These are phyloP conservation scores for Nyctalus aviator DNA, from an alignment of 2,797 vertebrate genomes.

Conservation along the genomic window DNA sequence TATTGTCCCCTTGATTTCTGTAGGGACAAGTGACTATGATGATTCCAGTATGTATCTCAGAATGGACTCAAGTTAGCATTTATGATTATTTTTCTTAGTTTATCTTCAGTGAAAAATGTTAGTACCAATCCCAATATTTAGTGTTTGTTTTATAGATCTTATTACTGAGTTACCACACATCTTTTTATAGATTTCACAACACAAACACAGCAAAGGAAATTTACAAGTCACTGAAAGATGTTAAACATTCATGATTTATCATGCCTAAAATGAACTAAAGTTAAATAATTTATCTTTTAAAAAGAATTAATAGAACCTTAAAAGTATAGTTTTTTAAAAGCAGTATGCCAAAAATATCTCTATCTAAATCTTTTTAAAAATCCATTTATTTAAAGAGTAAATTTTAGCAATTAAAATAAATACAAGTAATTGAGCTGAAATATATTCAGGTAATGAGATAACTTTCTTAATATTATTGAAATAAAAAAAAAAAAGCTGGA, in stretches of 20 bases:
- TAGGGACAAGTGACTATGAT: constrained; percentile 8
- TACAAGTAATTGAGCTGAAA: constrained; percentile 19
- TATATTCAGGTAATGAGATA: constrained; percentile 14
- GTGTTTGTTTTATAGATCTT: constrained; percentile 22
- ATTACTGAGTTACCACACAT: constrained; percentile 51
- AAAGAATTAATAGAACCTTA: constrained; percentile 55
- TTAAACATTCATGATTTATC: constrained; percentile 61
- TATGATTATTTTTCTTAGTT: constrained; percentile 33
- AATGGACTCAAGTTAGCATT: neutral
- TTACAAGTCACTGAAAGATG: constrained; percentile 62
- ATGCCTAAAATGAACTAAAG: constrained; percentile 58
- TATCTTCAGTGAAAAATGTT: constrained; percentile 29
- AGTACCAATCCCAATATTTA: constrained; percentile 1
- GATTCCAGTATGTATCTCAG: constrained; percentile 11
- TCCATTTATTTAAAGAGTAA: constrained; percentile 29
- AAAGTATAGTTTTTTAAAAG: constrained; percentile 34
- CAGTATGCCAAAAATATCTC: neutral
- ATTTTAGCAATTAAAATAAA: constrained; percentile 28
- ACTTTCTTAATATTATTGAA: neutral
- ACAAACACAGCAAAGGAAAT: constrained; percentile 66
- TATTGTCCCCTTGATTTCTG: constrained; percentile 33
- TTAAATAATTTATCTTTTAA: constrained; percentile 23
- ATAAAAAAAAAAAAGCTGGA: constrained; percentile 8
- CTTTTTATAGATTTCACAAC: constrained; percentile 43
- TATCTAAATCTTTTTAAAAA: neutral